These are phyloP conservation scores for Leptobrachium ailaonicum DNA, from an alignment of 2,113 vertebrate genomes.

Conservation along the genomic window DNA sequence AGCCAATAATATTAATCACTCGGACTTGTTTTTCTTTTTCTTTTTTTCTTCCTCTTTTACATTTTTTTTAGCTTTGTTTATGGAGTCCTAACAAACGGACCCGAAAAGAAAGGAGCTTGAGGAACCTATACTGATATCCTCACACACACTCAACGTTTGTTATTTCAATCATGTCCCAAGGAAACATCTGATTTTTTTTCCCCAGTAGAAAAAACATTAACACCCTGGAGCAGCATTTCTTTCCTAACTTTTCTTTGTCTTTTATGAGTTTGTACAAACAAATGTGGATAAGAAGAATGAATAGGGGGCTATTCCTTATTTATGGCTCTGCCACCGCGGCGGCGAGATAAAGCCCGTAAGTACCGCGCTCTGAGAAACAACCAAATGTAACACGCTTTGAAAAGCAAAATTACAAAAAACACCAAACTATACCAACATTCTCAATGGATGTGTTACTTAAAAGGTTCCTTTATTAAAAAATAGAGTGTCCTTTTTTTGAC, in stretches of 20 bases:
- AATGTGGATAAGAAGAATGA: not conserved
- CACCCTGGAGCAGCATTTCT: slow-evolving; percentile 16
- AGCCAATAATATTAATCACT: slow-evolving; percentile 56
- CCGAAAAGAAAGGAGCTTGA: slow-evolving; percentile 51
- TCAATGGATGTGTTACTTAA: too few relatives aligned
- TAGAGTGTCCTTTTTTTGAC: too few relatives aligned
- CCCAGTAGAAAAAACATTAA: slow-evolving; percentile 60
- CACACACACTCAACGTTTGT: slow-evolving; percentile 58
- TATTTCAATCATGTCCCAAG: slow-evolving; percentile 61
- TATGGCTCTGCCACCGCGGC: too few relatives aligned
- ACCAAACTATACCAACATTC: too few relatives aligned
- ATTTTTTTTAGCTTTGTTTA: slow-evolving; percentile 54
- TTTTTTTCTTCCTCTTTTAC: too few relatives aligned
- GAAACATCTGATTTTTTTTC: slow-evolving; percentile 67
- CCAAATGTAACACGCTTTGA: too few relatives aligned
- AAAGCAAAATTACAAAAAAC: too few relatives aligned
- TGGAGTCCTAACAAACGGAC: slow-evolving; percentile 62
- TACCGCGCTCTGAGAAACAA: too few relatives aligned
- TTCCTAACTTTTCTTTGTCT: slow-evolving; percentile 18
- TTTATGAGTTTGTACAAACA: slow-evolving; percentile 9
- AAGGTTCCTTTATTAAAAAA: too few relatives aligned
- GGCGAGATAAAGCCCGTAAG: too few relatives aligned
- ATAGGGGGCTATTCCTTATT: too few relatives aligned
- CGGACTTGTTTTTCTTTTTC: slow-evolving; percentile 49
- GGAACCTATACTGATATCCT: slow-evolving; percentile 63